Base-by-base conservation (phyloP, 2,888 invertebrate species). In the Gymnocheta viridis region DNA sequence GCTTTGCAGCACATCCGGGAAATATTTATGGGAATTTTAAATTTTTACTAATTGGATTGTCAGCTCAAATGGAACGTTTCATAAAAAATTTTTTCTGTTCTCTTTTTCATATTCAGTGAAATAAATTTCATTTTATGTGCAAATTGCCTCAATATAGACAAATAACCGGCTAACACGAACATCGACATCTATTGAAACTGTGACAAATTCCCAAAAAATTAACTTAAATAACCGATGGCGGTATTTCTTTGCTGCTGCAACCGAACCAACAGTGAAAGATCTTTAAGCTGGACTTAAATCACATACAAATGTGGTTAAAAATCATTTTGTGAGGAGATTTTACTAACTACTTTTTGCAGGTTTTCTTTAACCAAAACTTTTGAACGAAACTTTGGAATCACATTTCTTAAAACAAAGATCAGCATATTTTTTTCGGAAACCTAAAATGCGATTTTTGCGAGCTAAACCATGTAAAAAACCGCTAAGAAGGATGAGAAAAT, bases 21-120 rank as follows among this genome's bases (percentile, higher is more conserved):
- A 81, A 83, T 85, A 86, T 85, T 86, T 86, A 82, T 88, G 83
- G 79, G 87, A 81, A 85, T 84, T 79, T 86, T 85, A 87, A 86
- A 87, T 87, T 87, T 87, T 82, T 90, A 89, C 90, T 90, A 90
- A 90, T 90, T 90, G 89, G 90, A 87, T 88, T 89, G 90, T 89
- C 89, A 89, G 87, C 82, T 79, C 82, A 82, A 83, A 81, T 82
- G 82, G 58, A 76, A 64, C 79, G 77, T 51, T 81, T 76, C 44
- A 70, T 64, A 27, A 19, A 29, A 56, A 49, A 1, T 19, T 2
- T 86, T 80, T 58, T 60, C 77, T 69, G 29, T 44, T 29, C 22
- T n/a, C 12, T 19, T 27, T 49, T 69, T 27, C 66, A 54, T 58
- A 54, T 32, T 67, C 7, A 66, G 54, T 17, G 76, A 78, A 58